Conservation (phyloP, 2,113 vertebrate genomes). For the Peromyscus californicus region DNA sequence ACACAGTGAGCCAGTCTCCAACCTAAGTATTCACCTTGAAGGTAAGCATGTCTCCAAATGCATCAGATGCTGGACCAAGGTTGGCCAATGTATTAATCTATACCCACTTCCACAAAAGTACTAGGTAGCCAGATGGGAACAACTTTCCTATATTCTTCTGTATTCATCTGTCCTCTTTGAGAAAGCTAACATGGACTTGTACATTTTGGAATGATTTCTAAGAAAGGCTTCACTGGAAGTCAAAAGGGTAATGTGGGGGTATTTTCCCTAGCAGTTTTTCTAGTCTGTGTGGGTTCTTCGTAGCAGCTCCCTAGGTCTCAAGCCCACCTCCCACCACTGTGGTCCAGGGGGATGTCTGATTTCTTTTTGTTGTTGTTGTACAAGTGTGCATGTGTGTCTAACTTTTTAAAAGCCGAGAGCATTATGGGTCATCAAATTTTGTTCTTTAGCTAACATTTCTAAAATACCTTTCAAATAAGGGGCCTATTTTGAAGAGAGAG, state of each 20-base stretch:
- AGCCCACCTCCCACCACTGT: not conserved
- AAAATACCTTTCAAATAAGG: conserved; percentile 9
- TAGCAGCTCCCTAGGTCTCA: not conserved
- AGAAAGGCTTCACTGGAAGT: not conserved
- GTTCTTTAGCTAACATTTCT: not conserved
- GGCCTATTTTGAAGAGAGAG: not conserved
- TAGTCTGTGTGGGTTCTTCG: not conserved
- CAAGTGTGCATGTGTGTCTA: too few species aligned
- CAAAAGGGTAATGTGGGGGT: not conserved
- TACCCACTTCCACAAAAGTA: not conserved
- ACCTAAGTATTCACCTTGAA: not conserved
- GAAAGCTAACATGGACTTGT: not conserved
- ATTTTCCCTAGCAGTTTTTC: not conserved
- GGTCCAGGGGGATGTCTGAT: not conserved
- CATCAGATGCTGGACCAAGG: not conserved
- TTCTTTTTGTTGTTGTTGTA: not conserved
- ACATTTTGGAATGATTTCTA: not conserved
- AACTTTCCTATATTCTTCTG: not conserved
- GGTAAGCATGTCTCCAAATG: not conserved
- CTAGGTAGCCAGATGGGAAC: not conserved
- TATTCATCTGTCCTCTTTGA: not conserved
- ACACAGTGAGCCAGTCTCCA: not conserved
- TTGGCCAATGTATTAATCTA: not conserved
- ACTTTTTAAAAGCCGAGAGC: not conserved
- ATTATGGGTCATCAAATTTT: not conserved